phyloP scores from a whole-genome alignment of 2,797 vertebrate genomes.

The Lepilemur ruficaudatus region DNA sequence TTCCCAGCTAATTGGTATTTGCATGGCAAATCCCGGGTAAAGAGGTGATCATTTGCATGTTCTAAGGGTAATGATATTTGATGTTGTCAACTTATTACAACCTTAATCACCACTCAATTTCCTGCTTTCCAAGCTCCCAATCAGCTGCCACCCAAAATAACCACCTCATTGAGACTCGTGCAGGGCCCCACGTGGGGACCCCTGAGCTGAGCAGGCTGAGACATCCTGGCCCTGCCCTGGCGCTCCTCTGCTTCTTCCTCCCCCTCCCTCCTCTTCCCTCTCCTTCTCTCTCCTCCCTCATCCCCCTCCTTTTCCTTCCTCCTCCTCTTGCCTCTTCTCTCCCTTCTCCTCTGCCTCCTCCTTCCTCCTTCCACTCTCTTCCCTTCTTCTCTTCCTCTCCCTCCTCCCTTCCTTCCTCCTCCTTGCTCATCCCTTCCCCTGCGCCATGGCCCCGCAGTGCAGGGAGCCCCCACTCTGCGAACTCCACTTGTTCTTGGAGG shows the following conservation, averaged over 20 bases:
- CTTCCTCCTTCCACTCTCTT: too few relatives aligned
- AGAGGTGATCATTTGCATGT: constrained; percentile 77
- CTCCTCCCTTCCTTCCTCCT: too few relatives aligned
- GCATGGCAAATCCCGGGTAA: constrained; percentile 74
- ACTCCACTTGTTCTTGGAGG: not conserved
- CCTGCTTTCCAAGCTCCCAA: constrained; percentile 69
- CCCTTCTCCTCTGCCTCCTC: too few relatives aligned
- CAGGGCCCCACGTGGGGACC: not conserved
- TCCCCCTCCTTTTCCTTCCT: accelerated
- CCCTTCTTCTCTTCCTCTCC: not conserved
- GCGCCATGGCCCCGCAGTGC: not conserved
- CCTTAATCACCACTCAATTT: constrained; percentile 79
- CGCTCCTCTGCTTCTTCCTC: too few relatives aligned
- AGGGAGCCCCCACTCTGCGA: not conserved
- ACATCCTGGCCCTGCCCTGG: accelerated
- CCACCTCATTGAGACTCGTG: not conserved
- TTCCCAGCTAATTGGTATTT: constrained; percentile 79
- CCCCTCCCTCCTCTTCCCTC: accelerated
- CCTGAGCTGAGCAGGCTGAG: not conserved
- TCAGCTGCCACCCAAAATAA: constrained; percentile 67
- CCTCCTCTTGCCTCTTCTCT: accelerated
- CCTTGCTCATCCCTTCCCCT: not conserved
- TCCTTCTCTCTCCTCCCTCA: too few relatives aligned
- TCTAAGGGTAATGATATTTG: constrained; percentile 81
- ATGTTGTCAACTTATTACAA: constrained; percentile 80